Percentiles rank a stretch among this genome's conserved stretches.
Conservation (phyloP, 2,888 invertebrate genomes). For the Philereme transversata region DNA sequence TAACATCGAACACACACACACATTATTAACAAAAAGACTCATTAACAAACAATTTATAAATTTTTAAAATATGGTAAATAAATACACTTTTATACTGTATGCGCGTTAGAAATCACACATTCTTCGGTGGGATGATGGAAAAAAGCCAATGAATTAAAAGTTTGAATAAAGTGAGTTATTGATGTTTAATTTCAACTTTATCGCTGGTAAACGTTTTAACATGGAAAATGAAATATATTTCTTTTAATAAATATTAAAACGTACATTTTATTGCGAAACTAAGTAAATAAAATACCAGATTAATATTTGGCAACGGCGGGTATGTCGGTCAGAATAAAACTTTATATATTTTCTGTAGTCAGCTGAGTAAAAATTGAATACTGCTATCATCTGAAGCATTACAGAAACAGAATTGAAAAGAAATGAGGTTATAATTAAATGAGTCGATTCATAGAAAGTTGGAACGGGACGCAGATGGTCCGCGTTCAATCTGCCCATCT, state of each 20-base stretch:
- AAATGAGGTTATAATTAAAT: constrained; percentile 68
- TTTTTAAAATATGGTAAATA: too few species aligned
- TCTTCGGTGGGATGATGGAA: neutral
- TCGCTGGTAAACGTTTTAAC: constrained; percentile 7
- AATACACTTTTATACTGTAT: too few species aligned
- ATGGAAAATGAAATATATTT: constrained; percentile 12
- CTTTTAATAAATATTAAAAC: constrained; percentile 9
- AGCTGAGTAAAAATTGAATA: neutral
- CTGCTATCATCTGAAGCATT: constrained; percentile 17
- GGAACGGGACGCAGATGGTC: constrained; percentile 61
- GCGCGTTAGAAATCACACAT: too few species aligned
- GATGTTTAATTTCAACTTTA: constrained; percentile 11
- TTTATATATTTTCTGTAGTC: too few species aligned
- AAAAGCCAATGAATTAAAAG: constrained; percentile 4
- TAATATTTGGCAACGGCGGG: too few species aligned
- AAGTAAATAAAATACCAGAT: neutral
- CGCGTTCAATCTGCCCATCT: constrained; percentile 44
- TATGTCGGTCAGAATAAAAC: too few species aligned
- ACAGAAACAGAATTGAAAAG: constrained; percentile 46
- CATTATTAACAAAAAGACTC: too few species aligned
- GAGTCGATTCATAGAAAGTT: constrained; percentile 57
- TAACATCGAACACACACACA: too few species aligned
- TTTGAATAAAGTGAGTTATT: constrained; percentile 5
- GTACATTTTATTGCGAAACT: constrained; percentile 8
- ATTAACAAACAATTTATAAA: too few species aligned